Conservation (phyloP, 1,140 invertebrate genomes). For the Heliothis virescens region DNA sequence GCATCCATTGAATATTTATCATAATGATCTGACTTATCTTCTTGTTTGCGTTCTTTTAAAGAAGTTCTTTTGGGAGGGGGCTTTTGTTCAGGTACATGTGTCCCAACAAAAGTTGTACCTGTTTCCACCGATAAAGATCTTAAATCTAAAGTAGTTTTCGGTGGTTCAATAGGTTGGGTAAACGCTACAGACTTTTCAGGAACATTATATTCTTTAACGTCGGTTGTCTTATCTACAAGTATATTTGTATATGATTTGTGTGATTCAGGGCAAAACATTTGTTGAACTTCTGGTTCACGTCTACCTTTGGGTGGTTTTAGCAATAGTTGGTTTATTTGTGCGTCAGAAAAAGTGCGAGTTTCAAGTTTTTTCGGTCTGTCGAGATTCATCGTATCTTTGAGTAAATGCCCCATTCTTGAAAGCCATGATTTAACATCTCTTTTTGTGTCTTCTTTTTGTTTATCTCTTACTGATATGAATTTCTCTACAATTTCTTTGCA, state of each 20-base stretch:
- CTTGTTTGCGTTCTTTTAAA: background rate
- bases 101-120: background rate
- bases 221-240: background rate
- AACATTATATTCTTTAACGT: background rate
- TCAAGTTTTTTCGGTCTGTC: constrained; percentile 46
- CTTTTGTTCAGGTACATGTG: background rate
- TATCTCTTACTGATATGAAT: constrained; percentile 27
- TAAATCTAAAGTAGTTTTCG: background rate
- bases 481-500: constrained; percentile 48
- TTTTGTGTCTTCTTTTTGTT: constrained; percentile 46
- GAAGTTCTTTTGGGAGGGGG: background rate
- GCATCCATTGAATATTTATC: constrained; percentile 5
- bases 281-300: constrained; percentile 19
- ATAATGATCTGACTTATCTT: background rate
- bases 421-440: constrained; percentile 53
- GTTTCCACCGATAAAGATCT: background rate
- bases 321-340: constrained; percentile 26
- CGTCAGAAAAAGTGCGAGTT: constrained; percentile 33
- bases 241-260: background rate
- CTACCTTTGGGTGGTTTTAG: constrained; percentile 14
- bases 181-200: background rate
- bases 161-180: background rate
- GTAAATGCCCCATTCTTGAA: constrained; percentile 50
- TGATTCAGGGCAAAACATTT: constrained; percentile 13
- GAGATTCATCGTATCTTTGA: constrained; percentile 46